phyloP scores from a whole-genome alignment of 2,113 vertebrate species.

The Todiramphus chloris region DNA sequence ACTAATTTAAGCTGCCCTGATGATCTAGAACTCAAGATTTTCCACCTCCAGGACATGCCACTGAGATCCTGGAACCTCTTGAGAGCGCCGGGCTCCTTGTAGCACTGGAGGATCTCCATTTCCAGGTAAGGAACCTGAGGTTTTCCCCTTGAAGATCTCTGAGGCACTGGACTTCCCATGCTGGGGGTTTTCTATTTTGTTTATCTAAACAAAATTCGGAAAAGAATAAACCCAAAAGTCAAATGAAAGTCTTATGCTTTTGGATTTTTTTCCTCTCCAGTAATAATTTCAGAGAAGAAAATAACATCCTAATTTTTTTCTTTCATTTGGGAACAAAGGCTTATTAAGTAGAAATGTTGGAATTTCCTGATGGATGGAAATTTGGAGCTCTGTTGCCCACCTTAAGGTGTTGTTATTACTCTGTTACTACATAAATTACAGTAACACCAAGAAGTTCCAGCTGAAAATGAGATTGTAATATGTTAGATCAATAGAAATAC shows the following conservation, averaged over 20 bases:
- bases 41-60: background rate
- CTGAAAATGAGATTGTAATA: background rate
- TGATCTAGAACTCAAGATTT: background rate
- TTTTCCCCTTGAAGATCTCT: background rate
- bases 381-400: background rate
- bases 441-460: background rate
- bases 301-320: background rate
- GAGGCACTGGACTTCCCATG: background rate
- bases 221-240: background rate
- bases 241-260: background rate
- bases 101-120: background rate
- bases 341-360: background rate
- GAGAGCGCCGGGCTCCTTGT: background rate
- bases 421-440: background rate
- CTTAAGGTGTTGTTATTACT: background rate
- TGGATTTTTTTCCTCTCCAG: background rate
- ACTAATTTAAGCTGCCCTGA: background rate
- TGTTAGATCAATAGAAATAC: background rate
- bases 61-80: background rate
- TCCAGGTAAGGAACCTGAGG: background rate
- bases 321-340: background rate
- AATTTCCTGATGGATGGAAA: background rate
- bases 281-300: background rate
- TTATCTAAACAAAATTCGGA: background rate
- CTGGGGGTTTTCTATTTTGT: background rate